Base-by-base conservation (phyloP, 2,113 vertebrate species). In the Protomyctophum bolini region DNA sequence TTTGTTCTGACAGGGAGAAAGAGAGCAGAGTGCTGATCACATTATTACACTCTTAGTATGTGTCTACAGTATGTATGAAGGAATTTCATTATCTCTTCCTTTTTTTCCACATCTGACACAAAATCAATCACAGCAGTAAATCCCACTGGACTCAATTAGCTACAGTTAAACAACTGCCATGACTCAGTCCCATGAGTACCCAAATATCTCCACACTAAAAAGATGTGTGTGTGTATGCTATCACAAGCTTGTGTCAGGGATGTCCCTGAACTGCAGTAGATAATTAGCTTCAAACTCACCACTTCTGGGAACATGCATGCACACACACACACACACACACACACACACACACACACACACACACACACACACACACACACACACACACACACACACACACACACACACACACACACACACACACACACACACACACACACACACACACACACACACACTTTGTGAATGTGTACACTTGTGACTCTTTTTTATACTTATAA, bases 111-210 rank as follows among this genome's bases (percentile, higher is more conserved):
- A 21, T 79, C 46, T 75, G 58, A 81, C 0, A 60, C 60, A 77
- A 86, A 86, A 91, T 89, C 77, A 78, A 64, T 84, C 83, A 84
- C 33, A 83, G 81, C 71, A 83, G 76, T 75, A 58, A 74, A 74
- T 92, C 90, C 90, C 89, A 84, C 80, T 82, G 89, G 91, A 92
- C 85, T 93, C 88, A 92, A 94, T 94, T 93, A 94, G 88, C 78
- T 80, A 82, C 87, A 89, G 90, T 91, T 91, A 87, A 86, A 86
- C 75, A 84, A 84, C 85, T 78, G 57, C 58, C 79, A 68, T 56
- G 68, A 80, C 82, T 86, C 78, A 85, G 79, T 48, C 77, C 77
- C 63, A 60, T 63, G 75, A 82, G 73, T 10, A 55, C 48, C 63
- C 64, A 70, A 72, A 81, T 73, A 72, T 73, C 70, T 58, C 50